Percentiles rank a stretch among this genome's conserved stretches.
These are phyloP conservation scores for Macrotis lagotis DNA, from an alignment of 2,113 vertebrate species.

Conservation along the genomic window DNA sequence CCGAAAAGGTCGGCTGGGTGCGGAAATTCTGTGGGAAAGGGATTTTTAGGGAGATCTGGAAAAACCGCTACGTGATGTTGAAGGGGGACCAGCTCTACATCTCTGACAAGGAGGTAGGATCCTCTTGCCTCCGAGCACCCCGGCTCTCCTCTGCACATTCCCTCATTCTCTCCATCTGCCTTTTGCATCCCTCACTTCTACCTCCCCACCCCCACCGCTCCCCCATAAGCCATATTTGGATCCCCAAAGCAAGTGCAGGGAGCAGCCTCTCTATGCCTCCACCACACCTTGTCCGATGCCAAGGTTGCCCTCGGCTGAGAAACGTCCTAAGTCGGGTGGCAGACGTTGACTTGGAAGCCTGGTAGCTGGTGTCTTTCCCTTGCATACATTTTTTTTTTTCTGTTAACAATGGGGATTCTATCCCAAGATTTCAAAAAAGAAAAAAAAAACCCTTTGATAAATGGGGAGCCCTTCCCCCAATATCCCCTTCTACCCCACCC, in stretches of 20 bases:
- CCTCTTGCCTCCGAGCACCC: background rate
- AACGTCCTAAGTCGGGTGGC: background rate
- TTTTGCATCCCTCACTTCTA: background rate
- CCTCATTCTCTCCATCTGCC: background rate
- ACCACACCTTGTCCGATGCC: background rate
- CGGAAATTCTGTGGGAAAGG: slow-evolving; percentile 95
- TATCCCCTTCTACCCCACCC: slow-evolving; percentile 25
- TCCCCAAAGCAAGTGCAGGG: slow-evolving; percentile 47
- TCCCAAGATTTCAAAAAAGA: background rate
- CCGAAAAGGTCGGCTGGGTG: slow-evolving; percentile 97
- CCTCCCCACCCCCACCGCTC: background rate
- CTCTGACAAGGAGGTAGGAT: slow-evolving; percentile 94
- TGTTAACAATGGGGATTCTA: background rate
- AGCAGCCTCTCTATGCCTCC: slow-evolving; percentile 14
- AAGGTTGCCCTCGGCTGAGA: slow-evolving; percentile 46
- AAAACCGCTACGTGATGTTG: slow-evolving; percentile 93
- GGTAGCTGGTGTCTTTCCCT: background rate
- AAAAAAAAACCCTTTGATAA: background rate
- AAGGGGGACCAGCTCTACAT: slow-evolving; percentile 94
- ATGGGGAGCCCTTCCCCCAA: background rate
- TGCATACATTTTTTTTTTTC: slow-evolving; percentile 9
- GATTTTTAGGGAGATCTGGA: slow-evolving; percentile 98
- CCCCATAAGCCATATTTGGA: slow-evolving; percentile 20
- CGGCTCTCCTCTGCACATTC: background rate
- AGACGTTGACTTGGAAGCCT: slow-evolving; percentile 41